These are phyloP conservation scores for Dicaeum eximium DNA, from an alignment of 2,113 vertebrate genomes.

Conservation along the genomic window DNA sequence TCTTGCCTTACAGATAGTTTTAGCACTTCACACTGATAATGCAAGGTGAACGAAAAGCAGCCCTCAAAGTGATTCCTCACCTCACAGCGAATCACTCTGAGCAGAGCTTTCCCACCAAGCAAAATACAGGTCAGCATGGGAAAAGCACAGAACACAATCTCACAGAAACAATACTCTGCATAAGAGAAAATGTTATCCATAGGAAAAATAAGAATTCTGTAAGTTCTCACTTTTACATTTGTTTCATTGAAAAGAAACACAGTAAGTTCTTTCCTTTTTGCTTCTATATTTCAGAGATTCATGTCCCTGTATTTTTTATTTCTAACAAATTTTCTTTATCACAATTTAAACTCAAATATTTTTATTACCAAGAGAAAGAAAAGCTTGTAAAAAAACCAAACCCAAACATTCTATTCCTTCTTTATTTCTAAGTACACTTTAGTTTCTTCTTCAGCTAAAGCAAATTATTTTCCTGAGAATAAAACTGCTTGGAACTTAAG, in stretches of 20 bases:
- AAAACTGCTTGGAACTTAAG: constrained; percentile 46
- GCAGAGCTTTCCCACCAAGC: background rate
- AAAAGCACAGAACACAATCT: background rate
- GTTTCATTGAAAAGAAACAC: background rate
- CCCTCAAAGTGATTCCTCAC: background rate
- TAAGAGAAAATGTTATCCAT: background rate
- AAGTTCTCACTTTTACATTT: background rate
- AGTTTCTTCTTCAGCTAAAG: constrained; percentile 36
- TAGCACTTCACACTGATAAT: background rate
- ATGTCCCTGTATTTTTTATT: background rate
- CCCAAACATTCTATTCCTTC: background rate
- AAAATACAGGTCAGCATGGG: background rate
- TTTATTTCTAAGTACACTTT: constrained; percentile 36
- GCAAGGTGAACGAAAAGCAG: constrained; percentile 2
- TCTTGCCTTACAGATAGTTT: background rate
- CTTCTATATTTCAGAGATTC: background rate
- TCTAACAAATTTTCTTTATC: background rate
- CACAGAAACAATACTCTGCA: background rate
- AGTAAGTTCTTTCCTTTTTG: background rate
- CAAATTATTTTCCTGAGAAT: constrained; percentile 44
- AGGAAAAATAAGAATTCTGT: background rate
- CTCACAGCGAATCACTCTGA: background rate
- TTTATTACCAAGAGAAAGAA: background rate
- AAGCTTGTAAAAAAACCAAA: background rate
- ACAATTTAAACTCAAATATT: background rate